Evolutionary conservation across 2,797 vertebrate species (phyloP).

Genomic region (Agapornis canus): DNA sequence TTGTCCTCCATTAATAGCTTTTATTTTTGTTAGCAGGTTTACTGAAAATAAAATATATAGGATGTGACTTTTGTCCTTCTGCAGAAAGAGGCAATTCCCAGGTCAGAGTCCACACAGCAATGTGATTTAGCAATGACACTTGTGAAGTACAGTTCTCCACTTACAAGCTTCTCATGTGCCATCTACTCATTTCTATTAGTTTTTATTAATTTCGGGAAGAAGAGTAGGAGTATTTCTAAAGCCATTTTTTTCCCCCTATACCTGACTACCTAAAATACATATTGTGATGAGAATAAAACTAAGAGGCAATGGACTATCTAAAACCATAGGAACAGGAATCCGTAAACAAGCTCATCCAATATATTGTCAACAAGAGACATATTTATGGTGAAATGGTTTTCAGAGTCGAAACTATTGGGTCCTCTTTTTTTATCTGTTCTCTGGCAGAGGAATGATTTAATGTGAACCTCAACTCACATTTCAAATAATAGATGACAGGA

Average conservation of each 20-base stretch:
- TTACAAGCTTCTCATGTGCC: not conserved
- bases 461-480: slow-evolving; percentile 41
- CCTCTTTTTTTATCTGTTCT: slow-evolving; percentile 21
- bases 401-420: slow-evolving; percentile 8
- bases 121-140: not conserved
- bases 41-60: not conserved
- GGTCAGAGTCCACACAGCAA: not conserved
- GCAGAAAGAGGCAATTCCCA: not conserved
- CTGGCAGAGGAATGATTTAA: slow-evolving; percentile 43
- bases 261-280: not conserved
- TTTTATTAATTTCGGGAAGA: not conserved
- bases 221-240: not conserved
- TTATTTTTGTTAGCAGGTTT: not conserved
- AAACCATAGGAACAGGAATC: slow-evolving; percentile 1
- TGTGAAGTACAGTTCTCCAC: not conserved
- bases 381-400: slow-evolving; percentile 54
- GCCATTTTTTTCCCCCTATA: not conserved
- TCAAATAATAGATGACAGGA: slow-evolving; percentile 58
- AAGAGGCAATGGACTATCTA: not conserved
- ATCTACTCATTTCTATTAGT: not conserved
- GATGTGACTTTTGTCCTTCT: not conserved
- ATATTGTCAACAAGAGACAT: slow-evolving; percentile 31
- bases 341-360: slow-evolving; percentile 30
- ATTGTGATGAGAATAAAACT: slow-evolving; percentile 7
- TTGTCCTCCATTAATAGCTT: not conserved